Evolutionary conservation across 2,797 vertebrate species (phyloP).

Genomic region (Mus caroli): DNA sequence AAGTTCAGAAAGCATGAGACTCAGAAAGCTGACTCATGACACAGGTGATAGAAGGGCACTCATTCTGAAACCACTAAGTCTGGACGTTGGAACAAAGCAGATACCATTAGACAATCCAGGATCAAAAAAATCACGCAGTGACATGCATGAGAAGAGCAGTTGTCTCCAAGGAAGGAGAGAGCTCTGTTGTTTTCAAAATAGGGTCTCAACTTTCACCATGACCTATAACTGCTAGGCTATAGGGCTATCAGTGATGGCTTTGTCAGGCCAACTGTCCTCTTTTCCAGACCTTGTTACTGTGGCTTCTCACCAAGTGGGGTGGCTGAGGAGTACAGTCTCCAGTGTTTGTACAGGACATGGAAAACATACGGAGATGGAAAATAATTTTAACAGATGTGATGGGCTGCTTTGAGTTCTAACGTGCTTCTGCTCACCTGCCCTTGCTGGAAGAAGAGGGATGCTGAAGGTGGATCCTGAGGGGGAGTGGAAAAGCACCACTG

Average conservation of each 20-base stretch:
- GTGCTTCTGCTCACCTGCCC: not conserved
- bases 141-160: not conserved
- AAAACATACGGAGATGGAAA: not conserved
- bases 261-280: not conserved
- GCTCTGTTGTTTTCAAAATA: not conserved
- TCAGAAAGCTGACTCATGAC: not conserved
- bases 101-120: too few species aligned
- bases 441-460: not conserved
- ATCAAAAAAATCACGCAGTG: fast-evolving
- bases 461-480: too few species aligned
- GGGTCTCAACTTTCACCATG: not conserved
- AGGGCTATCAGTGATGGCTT: not conserved
- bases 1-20: not conserved
- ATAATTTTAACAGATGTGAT: not conserved
- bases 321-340: not conserved
- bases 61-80: not conserved
- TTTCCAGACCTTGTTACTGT: not conserved
- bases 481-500: too few species aligned
- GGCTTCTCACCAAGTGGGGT: not conserved
- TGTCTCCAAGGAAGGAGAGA: not conserved
- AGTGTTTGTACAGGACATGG: not conserved
- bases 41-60: fast-evolving
- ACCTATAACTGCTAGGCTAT: not conserved
- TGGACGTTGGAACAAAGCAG: not conserved
- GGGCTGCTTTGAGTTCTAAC: not conserved